A percentile compares a stretch with the other conserved stretches of the same genome.
phyloP scores from a whole-genome alignment of 2,113 vertebrate species.

The Acanthisitta chloris region DNA sequence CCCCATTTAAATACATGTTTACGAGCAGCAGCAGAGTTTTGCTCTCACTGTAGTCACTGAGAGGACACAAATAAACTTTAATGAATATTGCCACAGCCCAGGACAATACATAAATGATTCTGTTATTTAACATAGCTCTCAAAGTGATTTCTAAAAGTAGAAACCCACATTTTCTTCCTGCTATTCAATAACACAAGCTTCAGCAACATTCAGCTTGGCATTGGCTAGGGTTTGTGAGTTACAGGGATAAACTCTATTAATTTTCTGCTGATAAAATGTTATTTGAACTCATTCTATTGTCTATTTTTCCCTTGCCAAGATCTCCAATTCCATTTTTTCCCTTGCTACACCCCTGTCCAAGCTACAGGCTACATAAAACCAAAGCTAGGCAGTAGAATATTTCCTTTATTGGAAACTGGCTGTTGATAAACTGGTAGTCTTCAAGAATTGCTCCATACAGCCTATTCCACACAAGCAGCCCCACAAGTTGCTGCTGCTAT shows the following conservation, averaged over 20 bases:
- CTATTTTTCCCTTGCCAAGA: slow-evolving; percentile 47
- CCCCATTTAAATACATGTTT: slow-evolving; percentile 33
- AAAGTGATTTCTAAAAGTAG: slow-evolving; percentile 20
- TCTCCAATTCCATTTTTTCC: slow-evolving; percentile 5
- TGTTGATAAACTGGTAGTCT: not conserved
- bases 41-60: not conserved
- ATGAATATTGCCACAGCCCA: slow-evolving; percentile 12
- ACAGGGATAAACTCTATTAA: slow-evolving; percentile 52
- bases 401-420: slow-evolving; percentile 52
- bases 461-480: not conserved
- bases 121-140: slow-evolving; percentile 34
- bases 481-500: not conserved
- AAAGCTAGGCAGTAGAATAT: slow-evolving; percentile 8
- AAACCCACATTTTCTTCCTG: slow-evolving; percentile 1
- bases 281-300: slow-evolving; percentile 58
- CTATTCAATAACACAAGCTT: not conserved
- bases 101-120: slow-evolving; percentile 25
- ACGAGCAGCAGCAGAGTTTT: not conserved
- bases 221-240: slow-evolving; percentile 16
- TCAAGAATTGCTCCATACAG: not conserved
- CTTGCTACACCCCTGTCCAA: slow-evolving; percentile 17
- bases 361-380: not conserved
- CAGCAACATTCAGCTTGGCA: slow-evolving; percentile 40
- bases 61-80: slow-evolving; percentile 3
- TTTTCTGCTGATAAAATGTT: slow-evolving; percentile 64